Base-by-base conservation (phyloP, 2,113 vertebrate species). In the Boulengeromyrus knoepffleri region DNA sequence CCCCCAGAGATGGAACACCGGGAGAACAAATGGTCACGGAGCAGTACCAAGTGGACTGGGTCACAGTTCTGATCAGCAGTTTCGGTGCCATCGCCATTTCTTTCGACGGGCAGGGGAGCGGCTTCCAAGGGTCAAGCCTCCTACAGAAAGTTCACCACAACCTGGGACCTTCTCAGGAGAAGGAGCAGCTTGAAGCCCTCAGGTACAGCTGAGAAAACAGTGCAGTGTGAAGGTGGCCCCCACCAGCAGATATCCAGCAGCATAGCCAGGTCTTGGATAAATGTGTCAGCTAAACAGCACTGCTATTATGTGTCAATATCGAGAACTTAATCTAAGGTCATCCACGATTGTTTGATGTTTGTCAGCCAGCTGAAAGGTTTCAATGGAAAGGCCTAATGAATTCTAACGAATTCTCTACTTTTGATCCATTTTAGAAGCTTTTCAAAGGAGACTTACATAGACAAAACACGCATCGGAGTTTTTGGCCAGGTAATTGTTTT, bases 81-180 rank as follows among this genome's bases (percentile, higher is more conserved):
- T 98, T 97, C 80, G 94, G 94, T 0, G 95, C 96, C 87, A 95
- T 99, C 1, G 97, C 98, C 88, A 94, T 99, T 86, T 97, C 96
- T 89, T 98, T 98, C 0, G 99, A 99, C 0, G 98, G 99, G 24
- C 97, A 98, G 0, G 99, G 99, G 92, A 99, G 98, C 0, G 99
- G 99, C 89, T 99, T 98, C 92, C 98, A 97, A 92, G 99, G 99
- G 0, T 98, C 98, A 87, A 98, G 97, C 92, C 94, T 99, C 0
- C 94, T 99, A 58, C 98, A 99, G 0, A 97, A 97, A 88, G 96
- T 99, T 88, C 94, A 94, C 91, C 95, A 95, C 90, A 96, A 92
- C 62, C 95, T 99, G 92, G 99, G 98, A 1, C 45, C 93, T 39
- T 87, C 97, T 89, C 97, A 99, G 94, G 97, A 98, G 93, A 92